These are phyloP conservation scores for Diplosoma virens DNA, from an alignment of 23 tunicate species.

Conservation along the genomic window DNA sequence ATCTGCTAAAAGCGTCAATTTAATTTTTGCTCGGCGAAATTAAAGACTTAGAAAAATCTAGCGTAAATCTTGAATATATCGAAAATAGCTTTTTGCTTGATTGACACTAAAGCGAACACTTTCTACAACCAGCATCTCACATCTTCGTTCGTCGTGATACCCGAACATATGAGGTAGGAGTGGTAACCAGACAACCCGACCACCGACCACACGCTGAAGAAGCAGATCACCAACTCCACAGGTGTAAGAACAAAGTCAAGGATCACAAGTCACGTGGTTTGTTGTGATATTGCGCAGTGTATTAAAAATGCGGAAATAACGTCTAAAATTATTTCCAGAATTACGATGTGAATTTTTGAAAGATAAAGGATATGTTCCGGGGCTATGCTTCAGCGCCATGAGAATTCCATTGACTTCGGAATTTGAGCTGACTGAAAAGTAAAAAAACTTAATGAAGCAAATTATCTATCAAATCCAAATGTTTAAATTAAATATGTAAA, in stretches of 20 bases:
- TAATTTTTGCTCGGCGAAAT: too few relatives aligned
- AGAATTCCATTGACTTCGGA: constrained; percentile 38
- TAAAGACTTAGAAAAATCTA: background rate
- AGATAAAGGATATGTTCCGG: constrained; percentile 93
- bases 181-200: constrained; percentile 86
- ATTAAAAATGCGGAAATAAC: background rate
- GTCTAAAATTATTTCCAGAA: too few relatives aligned
- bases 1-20: too few relatives aligned
- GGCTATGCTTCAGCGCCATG: constrained; percentile 76
- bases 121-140: too few relatives aligned
- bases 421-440: constrained; percentile 6
- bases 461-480: too few relatives aligned
- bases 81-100: background rate
- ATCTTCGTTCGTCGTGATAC: constrained; percentile 94
- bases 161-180: constrained; percentile 67
- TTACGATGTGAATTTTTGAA: too few relatives aligned
- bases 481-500: too few relatives aligned
- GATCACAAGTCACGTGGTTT: background rate
- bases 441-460: too few relatives aligned
- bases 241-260: constrained; percentile 50
- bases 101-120: too few relatives aligned
- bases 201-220: constrained; percentile 96
- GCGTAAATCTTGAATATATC: background rate
- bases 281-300: too few relatives aligned
- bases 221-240: constrained; percentile 78